These are phyloP conservation scores for Strix aluco DNA, from an alignment of 2,113 vertebrate genomes.

Conservation along the genomic window DNA sequence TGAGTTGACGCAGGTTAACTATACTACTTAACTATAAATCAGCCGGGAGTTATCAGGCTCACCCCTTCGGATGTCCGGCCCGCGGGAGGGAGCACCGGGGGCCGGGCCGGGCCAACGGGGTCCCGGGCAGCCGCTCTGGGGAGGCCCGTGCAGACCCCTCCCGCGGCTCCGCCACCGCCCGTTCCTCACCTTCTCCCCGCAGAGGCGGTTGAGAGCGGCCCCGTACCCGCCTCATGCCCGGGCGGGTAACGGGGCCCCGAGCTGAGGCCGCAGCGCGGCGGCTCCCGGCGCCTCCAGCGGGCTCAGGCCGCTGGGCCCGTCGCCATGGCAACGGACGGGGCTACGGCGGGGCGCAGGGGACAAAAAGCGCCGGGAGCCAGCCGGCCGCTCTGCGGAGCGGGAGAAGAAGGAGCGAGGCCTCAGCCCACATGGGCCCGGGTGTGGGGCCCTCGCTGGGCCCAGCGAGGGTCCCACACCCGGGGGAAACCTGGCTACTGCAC, in stretches of 20 bases:
- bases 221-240: constrained; percentile 24
- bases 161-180: background rate
- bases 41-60: no score
- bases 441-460: no score
- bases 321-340: background rate
- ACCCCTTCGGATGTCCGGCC: no score
- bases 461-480: no score
- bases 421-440: fast-evolving
- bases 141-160: background rate
- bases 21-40: background rate
- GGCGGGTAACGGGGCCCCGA: background rate
- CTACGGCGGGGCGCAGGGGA: background rate
- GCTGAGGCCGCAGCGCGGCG: background rate
- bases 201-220: background rate
- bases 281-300: background rate
- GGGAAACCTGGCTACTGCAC: background rate
- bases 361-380: background rate
- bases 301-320: background rate
- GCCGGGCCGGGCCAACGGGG: background rate
- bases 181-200: constrained; percentile 45
- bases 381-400: background rate
- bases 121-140: no score
- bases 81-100: background rate
- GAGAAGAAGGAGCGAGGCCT: fast-evolving
- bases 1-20: no score